These are phyloP conservation scores for Cenopis cana DNA, from an alignment of 2,888 invertebrate species.

Conservation along the genomic window DNA sequence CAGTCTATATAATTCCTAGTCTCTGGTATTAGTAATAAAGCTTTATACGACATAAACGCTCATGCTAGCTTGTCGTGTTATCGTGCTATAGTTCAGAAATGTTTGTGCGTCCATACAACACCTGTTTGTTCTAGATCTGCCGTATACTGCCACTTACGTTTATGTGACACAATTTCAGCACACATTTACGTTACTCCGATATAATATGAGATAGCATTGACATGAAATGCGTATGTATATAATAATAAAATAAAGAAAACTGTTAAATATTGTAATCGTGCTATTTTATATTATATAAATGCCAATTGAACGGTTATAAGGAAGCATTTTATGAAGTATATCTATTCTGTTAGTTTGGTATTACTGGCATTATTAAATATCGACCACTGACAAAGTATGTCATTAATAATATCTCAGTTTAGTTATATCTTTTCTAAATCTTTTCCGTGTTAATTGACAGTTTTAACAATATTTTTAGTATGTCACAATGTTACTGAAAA, in stretches of 20 bases:
- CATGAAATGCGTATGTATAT: conserved; percentile 38
- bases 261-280: conserved; percentile 40
- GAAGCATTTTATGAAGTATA: conserved; percentile 32
- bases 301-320: conserved; percentile 23
- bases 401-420: too few relatives aligned
- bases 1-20: too few relatives aligned
- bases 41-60: too few relatives aligned
- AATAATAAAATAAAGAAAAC: conserved; percentile 24
- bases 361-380: conserved; percentile 7
- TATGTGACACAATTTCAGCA: conserved; percentile 33
- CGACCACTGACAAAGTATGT: conserved; percentile 11
- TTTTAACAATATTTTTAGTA: too few relatives aligned
- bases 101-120: neutral
- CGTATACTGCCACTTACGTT: conserved; percentile 38
- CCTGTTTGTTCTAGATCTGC: conserved; percentile 6
- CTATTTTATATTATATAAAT: conserved; percentile 43
- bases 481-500: too few relatives aligned
- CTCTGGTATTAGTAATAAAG: too few relatives aligned
- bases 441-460: too few relatives aligned
- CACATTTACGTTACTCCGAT: conserved; percentile 28
- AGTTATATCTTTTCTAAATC: neutral
- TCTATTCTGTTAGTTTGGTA: conserved; percentile 19
- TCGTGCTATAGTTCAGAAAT: neutral
- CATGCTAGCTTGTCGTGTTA: neutral
- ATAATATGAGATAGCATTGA: conserved; percentile 43